A percentile compares a stretch with the other conserved stretches of the same genome.
Evolutionary conservation across 2,888 invertebrate genomes (phyloP).

Genomic region (Euclidia mi): DNA sequence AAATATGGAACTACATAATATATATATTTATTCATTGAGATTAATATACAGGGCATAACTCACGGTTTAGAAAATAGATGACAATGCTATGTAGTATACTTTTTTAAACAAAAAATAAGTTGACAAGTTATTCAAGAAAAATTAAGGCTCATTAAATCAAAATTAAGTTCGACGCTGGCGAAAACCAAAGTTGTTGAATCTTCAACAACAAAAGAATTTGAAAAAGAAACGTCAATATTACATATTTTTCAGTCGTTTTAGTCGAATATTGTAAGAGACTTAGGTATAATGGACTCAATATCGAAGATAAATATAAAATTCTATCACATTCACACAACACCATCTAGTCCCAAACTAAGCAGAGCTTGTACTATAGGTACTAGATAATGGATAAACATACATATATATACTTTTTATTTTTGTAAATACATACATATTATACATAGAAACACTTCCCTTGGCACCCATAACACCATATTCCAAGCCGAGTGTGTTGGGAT

Average conservation of each 20-base stretch:
- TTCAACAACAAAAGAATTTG: conserved; percentile 40
- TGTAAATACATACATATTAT: too few relatives aligned
- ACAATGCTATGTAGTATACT: conserved; percentile 40
- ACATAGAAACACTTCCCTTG: too few relatives aligned
- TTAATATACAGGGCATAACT: too few relatives aligned
- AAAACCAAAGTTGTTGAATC: conserved; percentile 37
- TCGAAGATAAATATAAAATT: conserved; percentile 30
- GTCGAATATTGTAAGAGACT: conserved; percentile 31
- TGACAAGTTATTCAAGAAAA: conserved; percentile 39
- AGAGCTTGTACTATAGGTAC: too few relatives aligned
- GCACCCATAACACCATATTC: too few relatives aligned
- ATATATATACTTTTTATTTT: too few relatives aligned
- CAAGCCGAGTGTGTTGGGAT: too few relatives aligned
- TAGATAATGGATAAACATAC: too few relatives aligned
- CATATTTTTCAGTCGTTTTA: conserved; percentile 28
- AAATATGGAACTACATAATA: too few relatives aligned
- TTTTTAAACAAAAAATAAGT: conserved; percentile 35
- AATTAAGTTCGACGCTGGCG: conserved; percentile 41
- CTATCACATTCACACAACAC: too few relatives aligned
- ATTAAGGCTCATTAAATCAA: conserved; percentile 49
- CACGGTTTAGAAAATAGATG: conserved; percentile 36
- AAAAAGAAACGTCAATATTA: conserved; percentile 13
- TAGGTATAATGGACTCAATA: conserved; percentile 38
- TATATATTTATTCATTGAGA: too few relatives aligned
- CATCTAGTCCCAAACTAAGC: too few relatives aligned